Base-by-base conservation (phyloP, 2,888 invertebrate genomes). In the Meteorus cinctellus region DNA sequence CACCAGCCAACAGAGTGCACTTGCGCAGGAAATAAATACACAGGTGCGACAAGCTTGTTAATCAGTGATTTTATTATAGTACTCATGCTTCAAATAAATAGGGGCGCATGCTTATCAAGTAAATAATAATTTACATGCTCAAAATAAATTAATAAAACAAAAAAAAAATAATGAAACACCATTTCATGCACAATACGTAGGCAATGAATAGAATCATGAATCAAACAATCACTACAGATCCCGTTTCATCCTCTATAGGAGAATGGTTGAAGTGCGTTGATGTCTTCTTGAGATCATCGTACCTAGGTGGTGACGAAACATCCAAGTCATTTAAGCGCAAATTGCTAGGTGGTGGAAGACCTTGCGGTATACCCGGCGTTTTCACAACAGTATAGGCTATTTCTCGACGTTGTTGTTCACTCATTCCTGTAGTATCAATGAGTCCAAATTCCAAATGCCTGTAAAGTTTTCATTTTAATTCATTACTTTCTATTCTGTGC, bases 311-410 rank as follows among this genome's bases (percentile, higher is more conserved):
- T 83, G 83, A 84, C 77, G 85, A 82, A 71, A 83, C 81, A 60
- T 88, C 87, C 76, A 80, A 81, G 51, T 86, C 84, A 78, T 87
- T 85, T 81, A 86, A 82, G 78, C 87, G 86, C 73, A 85, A 82
- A 84, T 88, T 89, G 78, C 84, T 86, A 76, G 86, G 83, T 75
- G 86, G 87, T 72, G 87, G 80, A 51, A 84, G 80, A 80, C 85
- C 84, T 72, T 84, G 85, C 60, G 83, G 92, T 92, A 83, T 92
- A 92, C 87, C 90, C 91, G 78, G 95, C 19, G 91, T 91, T 81
- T 96, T 95, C 19, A 96, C 96, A 65, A 96, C 96, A 0, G 96
- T 96, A 89, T 97, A 97, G 2, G 96, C 96, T 85, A 97, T 96
- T 90, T 96, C 96, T 79, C 95, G 93, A 34, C 96, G 91, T 87